phyloP scores from a whole-genome alignment of 1,140 invertebrate genomes.

The Drosophila punjabiensis region DNA sequence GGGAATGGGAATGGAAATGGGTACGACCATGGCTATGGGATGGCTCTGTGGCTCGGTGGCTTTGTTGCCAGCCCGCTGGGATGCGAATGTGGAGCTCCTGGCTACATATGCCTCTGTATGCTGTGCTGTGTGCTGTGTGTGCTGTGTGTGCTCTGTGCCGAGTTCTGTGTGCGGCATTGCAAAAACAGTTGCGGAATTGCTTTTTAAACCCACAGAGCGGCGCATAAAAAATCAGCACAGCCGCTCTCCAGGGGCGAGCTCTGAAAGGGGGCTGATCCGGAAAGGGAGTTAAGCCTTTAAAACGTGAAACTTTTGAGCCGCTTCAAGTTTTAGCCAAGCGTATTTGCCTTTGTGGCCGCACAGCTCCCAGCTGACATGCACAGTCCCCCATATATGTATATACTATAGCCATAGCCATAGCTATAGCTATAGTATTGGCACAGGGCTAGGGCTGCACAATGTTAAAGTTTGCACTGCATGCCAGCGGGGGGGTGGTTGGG shows the following conservation, averaged over 20 bases:
- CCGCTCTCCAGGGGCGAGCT: constrained; percentile 60
- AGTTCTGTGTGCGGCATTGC: constrained; percentile 52
- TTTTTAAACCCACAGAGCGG: constrained; percentile 79
- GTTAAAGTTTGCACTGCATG: constrained; percentile 66
- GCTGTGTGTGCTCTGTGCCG: constrained; percentile 12
- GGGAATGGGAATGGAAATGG: constrained; percentile 28
- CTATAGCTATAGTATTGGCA: constrained; percentile 22
- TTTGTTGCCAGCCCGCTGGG: constrained; percentile 73
- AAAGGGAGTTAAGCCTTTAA: constrained; percentile 74
- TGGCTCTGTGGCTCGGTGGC: constrained; percentile 35
- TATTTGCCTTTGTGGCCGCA: constrained; percentile 70
- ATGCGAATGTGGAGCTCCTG: constrained; percentile 44
- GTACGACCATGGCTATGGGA: constrained; percentile 18
- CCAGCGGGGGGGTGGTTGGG: constrained; percentile 32
- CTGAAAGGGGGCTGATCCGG: constrained; percentile 19
- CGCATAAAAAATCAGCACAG: constrained; percentile 73
- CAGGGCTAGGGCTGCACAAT: constrained; percentile 37
- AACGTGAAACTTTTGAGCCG: constrained; percentile 81
- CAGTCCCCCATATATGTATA: constrained; percentile 6
- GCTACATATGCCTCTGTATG: constrained; percentile 21
- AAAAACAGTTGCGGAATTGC: constrained; percentile 83
- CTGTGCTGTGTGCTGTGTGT: background rate
- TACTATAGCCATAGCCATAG: constrained; percentile 1
- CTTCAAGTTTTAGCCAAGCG: constrained; percentile 72
- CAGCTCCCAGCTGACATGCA: constrained; percentile 42